Conservation (phyloP, 2,797 vertebrate species). For the Eidolon dupreanum region DNA sequence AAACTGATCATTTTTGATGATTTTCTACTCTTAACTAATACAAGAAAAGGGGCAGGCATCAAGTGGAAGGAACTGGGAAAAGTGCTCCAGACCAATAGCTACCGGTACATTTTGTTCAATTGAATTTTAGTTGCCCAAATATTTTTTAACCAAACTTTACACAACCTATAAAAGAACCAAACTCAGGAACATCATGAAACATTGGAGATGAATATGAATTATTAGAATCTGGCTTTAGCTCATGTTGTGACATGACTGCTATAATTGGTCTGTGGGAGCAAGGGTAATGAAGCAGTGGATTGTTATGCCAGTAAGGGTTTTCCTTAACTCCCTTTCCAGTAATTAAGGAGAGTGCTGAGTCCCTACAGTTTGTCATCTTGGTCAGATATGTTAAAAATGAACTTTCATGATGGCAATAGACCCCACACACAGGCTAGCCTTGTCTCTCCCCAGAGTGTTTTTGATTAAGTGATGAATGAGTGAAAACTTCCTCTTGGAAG, state of each 20-base stretch:
- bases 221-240: neutral
- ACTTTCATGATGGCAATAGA: neutral
- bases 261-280: neutral
- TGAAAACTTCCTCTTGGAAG: neutral
- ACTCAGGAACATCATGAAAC: neutral
- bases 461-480: conserved; percentile 2
- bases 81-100: neutral
- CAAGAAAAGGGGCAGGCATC: neutral
- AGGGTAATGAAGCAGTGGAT: neutral
- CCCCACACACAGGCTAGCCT: neutral
- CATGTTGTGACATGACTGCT: neutral
- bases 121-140: neutral
- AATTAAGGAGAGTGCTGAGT: neutral
- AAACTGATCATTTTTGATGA: neutral
- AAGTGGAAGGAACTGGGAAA: neutral
- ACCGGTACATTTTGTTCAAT: neutral
- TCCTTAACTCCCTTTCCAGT: neutral
- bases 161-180: neutral
- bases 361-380: neutral
- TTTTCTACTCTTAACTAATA: neutral
- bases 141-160: neutral
- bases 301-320: neutral
- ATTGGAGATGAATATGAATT: neutral
- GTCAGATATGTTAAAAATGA: neutral
- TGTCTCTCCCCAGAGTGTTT: neutral